Base-by-base conservation (phyloP, 2,888 invertebrate species). In the Scaeva pyrastri region DNA sequence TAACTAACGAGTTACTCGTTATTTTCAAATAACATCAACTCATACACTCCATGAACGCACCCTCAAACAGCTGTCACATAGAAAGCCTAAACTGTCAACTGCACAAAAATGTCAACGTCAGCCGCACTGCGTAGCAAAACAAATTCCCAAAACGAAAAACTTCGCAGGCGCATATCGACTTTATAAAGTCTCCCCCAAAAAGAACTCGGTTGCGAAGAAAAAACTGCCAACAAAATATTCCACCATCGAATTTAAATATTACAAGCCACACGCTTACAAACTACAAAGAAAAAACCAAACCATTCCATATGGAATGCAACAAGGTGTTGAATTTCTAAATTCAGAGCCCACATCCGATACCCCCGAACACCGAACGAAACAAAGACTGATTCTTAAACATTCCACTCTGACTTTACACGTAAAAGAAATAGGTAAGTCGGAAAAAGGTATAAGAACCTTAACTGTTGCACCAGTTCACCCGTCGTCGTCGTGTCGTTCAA, bases 41-140 rank as follows among this genome's bases (percentile, higher is more conserved):
- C 70, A 21, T 43, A 19, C 39, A 55, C 55, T 68, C n/a, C 62
- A 0, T 7, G 73, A 82, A 82, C 82, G 39, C 73, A 45, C 2
- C 56, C 77, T 14, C 14, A 26, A 36, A 23, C 70, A 70, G 21
- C 70, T 77, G 70, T 76, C 66, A 68, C 1, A 11, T 7, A 31
- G 5, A 5, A 31, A n/a, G 14, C n/a, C n/a, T n/a, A n/a, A 31
- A 11, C 19, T 58, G 64, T 45, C 64, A 64, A 11, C 16, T 2
- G 1, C n/a, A n/a, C n/a, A 73, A 86, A 82, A 86, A 86, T 77
- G 82, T 82, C 82, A 86, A 86, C 86, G 86, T 86, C 86, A 86
- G 86, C 86, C 77, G 74, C 36, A 78, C 45, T 71, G 45, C 26
- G 78, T 77, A 74, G 74, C 77, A 78, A 86, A 85, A 86, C 82